Evolutionary conservation across 2,888 invertebrate species (phyloP), one percentile per base, ranked within the genome.

Genomic region (Lasioglossum marginatum): DNA sequence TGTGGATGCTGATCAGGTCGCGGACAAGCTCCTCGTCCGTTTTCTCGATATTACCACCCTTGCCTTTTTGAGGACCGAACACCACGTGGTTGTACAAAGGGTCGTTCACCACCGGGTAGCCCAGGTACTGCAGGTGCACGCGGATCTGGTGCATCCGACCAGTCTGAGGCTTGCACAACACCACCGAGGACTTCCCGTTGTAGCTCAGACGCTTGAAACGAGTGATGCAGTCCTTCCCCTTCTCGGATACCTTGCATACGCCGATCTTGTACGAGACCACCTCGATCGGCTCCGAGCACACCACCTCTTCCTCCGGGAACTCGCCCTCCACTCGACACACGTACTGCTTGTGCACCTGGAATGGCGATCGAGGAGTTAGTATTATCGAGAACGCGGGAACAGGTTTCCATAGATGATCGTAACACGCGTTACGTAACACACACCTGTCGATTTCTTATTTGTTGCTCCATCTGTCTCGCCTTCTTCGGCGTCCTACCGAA

Each of bases 71-170:
- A 0, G 99, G 99, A 0, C 99, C 99, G 95, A 99, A 99, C 0
- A 98, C 99, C 2, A 97, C 97, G 95, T 98, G 98, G 95, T 99
- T 99, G 96, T 99, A 99, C 2, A 99, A 96, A 0, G 99, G 98
- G 95, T 99, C 99, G 95, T 99, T 99, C 12, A 99, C 97, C 79
- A 99, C 99, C 23, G 99, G 99, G 95, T 98, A 98, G 68, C 99
- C 99, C 93, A 99, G 96, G 95, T 98, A 99, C 96, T 99, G 99
- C 87, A 99, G 96, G 95, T 99, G 99, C 48, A 99, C 99, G 88
- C 99, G 97, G 92, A 99, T 99, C 96, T 99, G 99, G 95, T 99
- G 99, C 97, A 99, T 99, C 87, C 99, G 96, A 2, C 99, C 99
- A 0, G 99, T 99, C 94, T 98, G 97, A 1, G 99, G 99, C 94